Evolutionary conservation across 2,888 invertebrate genomes (phyloP), one percentile per base, ranked within the genome.

Genomic region (Temnothorax ravouxi): DNA sequence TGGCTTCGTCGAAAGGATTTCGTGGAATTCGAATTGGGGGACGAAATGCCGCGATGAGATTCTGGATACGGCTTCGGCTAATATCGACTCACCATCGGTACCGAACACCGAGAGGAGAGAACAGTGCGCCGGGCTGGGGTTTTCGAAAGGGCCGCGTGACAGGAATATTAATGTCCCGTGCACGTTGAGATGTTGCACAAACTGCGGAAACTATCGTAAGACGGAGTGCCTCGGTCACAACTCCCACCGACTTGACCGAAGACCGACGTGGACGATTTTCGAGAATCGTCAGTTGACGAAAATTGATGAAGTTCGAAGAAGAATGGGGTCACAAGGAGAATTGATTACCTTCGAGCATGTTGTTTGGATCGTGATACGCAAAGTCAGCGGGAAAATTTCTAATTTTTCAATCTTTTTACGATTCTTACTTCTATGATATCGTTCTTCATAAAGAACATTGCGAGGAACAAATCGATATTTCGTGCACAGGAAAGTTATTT

Each of bases 11-110:
- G 88, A 88, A 88, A 88, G 86, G 85, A 90, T 90, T 87, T 88
- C 77, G 71, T 84, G 86, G 88, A 88, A 89, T 90, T 90, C 86
- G 89, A 90, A 89, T 90, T 88, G 88, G 83, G 79, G 79, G 87
- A 81, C 83, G 90, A 88, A 90, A 90, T 74, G 83, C 85, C 84
- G 84, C 83, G 88, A 52, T 80, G 76, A 83, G 64, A 59, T 82
- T 84, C 83, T 54, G 69, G 67, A 77, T 52, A 64, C 69, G 87
- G 75, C 59, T 86, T 82, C 87, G 59, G 41, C 54, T 44, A 44
- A 82, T 84, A 83, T 90, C 83, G 85, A 87, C 86, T 87, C 80
- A 59, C 59, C 77, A 84, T 88, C 69, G 83, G 64, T 81, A 61
- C 18, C 34, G 74, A 69, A 47, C 59, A 47, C 61, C 64, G 44